Percentiles rank a stretch among this genome's conserved stretches.
These are phyloP conservation scores for Tenrec ecaudatus DNA, from an alignment of 2,113 vertebrate species.

Conservation along the genomic window DNA sequence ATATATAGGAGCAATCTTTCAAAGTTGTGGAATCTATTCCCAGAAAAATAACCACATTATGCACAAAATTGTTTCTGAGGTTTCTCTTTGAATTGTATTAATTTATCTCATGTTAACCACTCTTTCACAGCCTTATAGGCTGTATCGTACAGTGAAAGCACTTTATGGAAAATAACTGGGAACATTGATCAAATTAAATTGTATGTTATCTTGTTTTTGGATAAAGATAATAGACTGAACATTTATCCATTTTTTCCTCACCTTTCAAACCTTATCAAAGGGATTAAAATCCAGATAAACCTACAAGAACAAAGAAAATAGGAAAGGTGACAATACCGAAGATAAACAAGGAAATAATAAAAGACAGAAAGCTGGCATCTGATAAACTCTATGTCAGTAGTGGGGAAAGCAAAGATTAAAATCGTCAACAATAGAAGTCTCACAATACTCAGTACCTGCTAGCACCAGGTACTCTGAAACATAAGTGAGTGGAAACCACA, in stretches of 20 bases:
- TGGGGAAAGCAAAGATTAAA: background rate
- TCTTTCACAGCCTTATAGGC: background rate
- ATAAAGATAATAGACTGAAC: background rate
- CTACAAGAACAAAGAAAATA: background rate
- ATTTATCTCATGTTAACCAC: constrained; percentile 59
- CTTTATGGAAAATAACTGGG: constrained; percentile 20
- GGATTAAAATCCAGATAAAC: background rate
- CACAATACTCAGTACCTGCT: background rate
- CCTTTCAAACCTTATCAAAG: background rate
- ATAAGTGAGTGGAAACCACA: background rate
- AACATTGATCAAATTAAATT: constrained; percentile 51
- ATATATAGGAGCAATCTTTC: constrained; percentile 16
- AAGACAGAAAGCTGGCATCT: background rate
- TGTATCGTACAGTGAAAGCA: constrained; percentile 1
- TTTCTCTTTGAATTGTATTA: constrained; percentile 33
- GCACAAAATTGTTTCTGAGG: background rate
- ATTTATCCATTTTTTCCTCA: background rate
- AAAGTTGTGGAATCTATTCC: constrained; percentile 51
- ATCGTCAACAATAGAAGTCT: background rate
- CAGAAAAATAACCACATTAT: constrained; percentile 61
- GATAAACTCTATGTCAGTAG: background rate
- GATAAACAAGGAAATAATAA: background rate
- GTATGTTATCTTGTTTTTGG: background rate
- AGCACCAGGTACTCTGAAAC: background rate
- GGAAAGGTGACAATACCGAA: background rate